Evolutionary conservation across 1,140 invertebrate species (phyloP), one percentile per base, ranked within the genome.

Genomic region (Stegodyphus mimosarum): DNA sequence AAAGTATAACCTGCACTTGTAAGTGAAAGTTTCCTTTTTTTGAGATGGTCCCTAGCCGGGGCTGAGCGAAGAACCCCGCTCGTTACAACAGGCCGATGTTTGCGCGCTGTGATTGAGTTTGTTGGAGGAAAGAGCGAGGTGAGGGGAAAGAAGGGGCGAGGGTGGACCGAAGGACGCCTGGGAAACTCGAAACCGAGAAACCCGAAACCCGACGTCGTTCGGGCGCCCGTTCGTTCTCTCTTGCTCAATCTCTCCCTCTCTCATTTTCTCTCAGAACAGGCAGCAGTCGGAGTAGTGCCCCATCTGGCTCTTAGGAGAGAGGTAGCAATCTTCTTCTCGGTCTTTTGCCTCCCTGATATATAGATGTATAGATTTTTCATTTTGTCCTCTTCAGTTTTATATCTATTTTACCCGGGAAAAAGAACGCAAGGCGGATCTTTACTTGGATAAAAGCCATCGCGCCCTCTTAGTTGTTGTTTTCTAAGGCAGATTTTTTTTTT

Each of bases 101-200:
- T 83, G 79, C 86, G 66, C 75, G 76, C 55, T 81, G 77, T 87
- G 79, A 86, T 86, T 87, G 60, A 87, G 88, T 86, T 73, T 81
- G 79, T 70, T n/a, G 85, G 86, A 33, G 81, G 63, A 77, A 76
- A 72, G 87, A 67, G 76, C 50, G 55, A 72, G 81, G 77, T 50
- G 72, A 66, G 77, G 85, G 63, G 33, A 49, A 83, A 55, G 63
- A 71, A 78, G 9, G 64, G 33, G 81, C 76, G 71, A 64, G 87
- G 74, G 69, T 63, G 70, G 60, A 81, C 52, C 66, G 53, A 66
- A 79, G 76, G 48, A 51, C 69, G 67, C 78, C 53, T 70, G 80
- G 52, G 81, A 84, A 84, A 84, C 52, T 52, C 64, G 81, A 84
- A 51, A 84, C 81, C 63, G 51, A 51, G 81, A 75, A 84, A 84